Evolutionary conservation across 2,888 invertebrate genomes (phyloP), one percentile per base, ranked within the genome.

Genomic region (Plagodis dolabraria): DNA sequence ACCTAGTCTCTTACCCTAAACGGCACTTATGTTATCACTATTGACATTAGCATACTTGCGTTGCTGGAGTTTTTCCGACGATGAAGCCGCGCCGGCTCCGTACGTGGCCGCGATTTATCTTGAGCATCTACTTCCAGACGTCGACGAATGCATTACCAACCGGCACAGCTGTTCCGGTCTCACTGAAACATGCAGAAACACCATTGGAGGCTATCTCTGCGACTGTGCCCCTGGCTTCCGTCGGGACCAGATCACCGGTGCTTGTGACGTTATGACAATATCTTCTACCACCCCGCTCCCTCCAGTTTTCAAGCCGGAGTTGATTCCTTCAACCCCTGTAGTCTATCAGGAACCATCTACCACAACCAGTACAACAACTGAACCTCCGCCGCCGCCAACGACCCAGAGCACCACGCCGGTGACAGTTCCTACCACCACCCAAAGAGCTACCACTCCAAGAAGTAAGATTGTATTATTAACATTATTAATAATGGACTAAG

Each of bases 191-290:
- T 99, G 99, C 76, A 94, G 95, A 34, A 99, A 99, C 82, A 95
- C 96, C 0, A 96, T 96, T 0, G 99, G 99, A 0, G 97, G 97
- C 5, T 98, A 97, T 80, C 85, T 93, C 6, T 98, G 98, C 78
- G 94, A 94, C 42, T 98, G 98, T 77, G 97, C 97, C 0, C 86
- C 93, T 0, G 98, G 98, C 0, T 98, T 97, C 83, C 87, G 95
- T 6, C 93, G 94, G 62, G 97, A 97, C 72, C 84, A 91, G n/a
- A 43, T 69, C 33, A 82, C 87, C 0, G 85, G 83, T 0, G 72
- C 77, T 0, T 93, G 93, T 65, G 79, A 74, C 33, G 60, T 82
- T 47, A 75, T 77, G 9, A 74, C 80, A 2, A 71, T 82, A 0
- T 75, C 82, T 0, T 72, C 81, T 5, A 80, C 81, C 0, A 79